Evolutionary conservation across 1,140 invertebrate species (phyloP).

Genomic region (Scaptomyza hsui): DNA sequence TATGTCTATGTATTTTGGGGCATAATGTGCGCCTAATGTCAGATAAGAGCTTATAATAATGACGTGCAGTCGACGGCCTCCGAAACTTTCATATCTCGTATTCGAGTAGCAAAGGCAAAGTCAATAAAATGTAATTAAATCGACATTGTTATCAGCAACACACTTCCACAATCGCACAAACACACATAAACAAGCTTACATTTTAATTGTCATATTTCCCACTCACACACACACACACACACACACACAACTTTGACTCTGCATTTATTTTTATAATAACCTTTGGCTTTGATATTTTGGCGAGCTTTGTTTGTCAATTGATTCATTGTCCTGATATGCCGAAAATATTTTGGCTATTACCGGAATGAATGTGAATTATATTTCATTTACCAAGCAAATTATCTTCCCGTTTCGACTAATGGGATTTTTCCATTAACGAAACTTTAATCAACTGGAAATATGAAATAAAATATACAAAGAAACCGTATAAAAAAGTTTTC

Average conservation of each 20-base stretch:
- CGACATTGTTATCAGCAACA: slow-evolving; percentile 71
- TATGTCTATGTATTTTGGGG: slow-evolving; percentile 27
- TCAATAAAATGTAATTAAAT: slow-evolving; percentile 82
- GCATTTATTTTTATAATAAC: slow-evolving; percentile 50
- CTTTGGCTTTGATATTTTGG: slow-evolving; percentile 16
- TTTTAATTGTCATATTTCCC: slow-evolving; percentile 1
- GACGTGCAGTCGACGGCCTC: slow-evolving; percentile 43
- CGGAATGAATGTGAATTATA: not conserved
- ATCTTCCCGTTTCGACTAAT: not conserved
- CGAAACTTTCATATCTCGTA: slow-evolving; percentile 22
- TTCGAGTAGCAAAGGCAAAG: slow-evolving; percentile 34
- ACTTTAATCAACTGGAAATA: not conserved
- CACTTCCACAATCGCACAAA: slow-evolving; percentile 11
- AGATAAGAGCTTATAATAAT: slow-evolving; percentile 74
- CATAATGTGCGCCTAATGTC: slow-evolving; percentile 69
- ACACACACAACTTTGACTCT: slow-evolving; percentile 27
- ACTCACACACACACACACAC: slow-evolving; percentile 8
- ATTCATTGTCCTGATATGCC: slow-evolving; percentile 10
- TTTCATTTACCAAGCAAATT: not conserved
- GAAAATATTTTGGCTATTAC: not conserved
- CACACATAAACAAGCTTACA: slow-evolving; percentile 11
- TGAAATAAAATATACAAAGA: not conserved
- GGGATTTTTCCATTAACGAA: not conserved
- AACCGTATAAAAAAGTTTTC: slow-evolving; percentile 17
- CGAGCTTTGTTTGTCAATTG: slow-evolving; percentile 22